These are phyloP conservation scores for Tragopan temminckii DNA, from an alignment of 2,797 vertebrate species.

Conservation along the genomic window DNA sequence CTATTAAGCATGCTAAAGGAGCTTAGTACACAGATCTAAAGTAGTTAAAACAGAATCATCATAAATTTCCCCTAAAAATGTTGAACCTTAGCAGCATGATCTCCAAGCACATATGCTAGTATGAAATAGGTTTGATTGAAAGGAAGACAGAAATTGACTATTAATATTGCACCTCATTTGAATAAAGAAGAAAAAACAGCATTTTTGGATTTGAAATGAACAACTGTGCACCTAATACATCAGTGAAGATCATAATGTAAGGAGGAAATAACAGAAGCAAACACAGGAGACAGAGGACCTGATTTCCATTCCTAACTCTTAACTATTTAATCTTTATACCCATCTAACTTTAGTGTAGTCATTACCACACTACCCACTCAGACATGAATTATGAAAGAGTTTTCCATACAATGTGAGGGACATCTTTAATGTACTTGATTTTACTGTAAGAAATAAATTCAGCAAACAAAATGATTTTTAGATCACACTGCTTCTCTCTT, in stretches of 20 bases:
- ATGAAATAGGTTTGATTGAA: background rate
- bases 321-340: background rate
- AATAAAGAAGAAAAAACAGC: background rate
- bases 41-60: background rate
- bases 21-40: conserved; percentile 3
- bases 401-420: background rate
- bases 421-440: background rate
- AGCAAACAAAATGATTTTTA: background rate
- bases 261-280: background rate
- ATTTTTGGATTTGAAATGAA: conserved; percentile 6
- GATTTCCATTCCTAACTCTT: background rate
- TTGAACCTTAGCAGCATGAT: background rate
- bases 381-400: background rate
- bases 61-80: background rate
- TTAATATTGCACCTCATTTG: background rate
- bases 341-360: background rate
- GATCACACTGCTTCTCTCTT: background rate
- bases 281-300: background rate
- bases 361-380: background rate
- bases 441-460: background rate
- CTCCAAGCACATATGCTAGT: background rate
- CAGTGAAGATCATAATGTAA: background rate
- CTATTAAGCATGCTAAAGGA: conserved; percentile 61
- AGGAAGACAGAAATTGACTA: background rate
- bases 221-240: background rate